phyloP scores from a whole-genome alignment of 1,140 invertebrate genomes.

The Melanaphis sacchari region DNA sequence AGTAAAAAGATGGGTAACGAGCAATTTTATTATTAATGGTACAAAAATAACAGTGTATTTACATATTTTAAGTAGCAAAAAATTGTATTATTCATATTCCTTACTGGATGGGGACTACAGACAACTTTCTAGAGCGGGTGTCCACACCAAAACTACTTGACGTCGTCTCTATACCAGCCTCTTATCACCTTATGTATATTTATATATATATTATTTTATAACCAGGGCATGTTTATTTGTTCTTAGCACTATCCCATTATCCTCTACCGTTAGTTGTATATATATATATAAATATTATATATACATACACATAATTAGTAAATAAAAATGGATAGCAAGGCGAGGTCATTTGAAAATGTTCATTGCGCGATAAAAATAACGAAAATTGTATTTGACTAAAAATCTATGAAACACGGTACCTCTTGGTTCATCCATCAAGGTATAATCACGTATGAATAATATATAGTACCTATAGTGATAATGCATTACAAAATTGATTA shows the following conservation, averaged over 20 bases:
- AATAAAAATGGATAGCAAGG: not conserved
- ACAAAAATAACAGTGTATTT: not conserved
- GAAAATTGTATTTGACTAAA: not conserved
- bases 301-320: not conserved
- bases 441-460: not conserved
- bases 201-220: not conserved
- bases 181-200: not conserved
- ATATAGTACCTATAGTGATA: not conserved
- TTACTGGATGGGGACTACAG: not conserved
- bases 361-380: not conserved
- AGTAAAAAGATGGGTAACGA: not conserved
- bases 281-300: not conserved
- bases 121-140: not conserved
- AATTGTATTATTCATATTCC: not conserved
- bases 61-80: not conserved
- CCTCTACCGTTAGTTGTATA: not conserved
- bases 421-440: not conserved
- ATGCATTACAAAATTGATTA: not conserved
- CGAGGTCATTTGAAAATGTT: not conserved
- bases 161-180: not conserved
- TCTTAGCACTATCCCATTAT: not conserved
- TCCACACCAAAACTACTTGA: not conserved
- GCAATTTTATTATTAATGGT: not conserved
- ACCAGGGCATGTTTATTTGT: not conserved
- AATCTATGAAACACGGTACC: not conserved